Base-by-base conservation (phyloP, 2,888 invertebrate genomes). In the Drosophila neonasuta region DNA sequence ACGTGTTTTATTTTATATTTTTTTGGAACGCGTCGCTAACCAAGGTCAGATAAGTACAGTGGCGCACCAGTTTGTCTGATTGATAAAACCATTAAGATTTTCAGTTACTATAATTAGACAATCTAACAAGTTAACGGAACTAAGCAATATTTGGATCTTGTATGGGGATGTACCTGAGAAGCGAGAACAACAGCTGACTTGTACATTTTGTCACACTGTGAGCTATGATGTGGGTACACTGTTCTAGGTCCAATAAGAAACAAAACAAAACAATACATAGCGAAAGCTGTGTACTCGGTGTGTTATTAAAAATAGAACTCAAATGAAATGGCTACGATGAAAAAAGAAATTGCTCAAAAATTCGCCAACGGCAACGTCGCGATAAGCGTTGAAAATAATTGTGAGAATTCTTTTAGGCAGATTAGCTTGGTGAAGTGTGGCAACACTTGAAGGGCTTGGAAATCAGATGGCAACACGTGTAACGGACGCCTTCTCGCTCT, bases 381-480 rank as follows among this genome's bases (percentile, higher is more conserved):
- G 55, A 56, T 52, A 74, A 71, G 56, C 36, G 24, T 24, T 24
- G 64, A 64, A 60, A 46, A 48, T 46, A 32, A 24, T 24, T 24
- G 15, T 42, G 15, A 13, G 29, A 51, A 34, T 24, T 51, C 20
- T 45, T 24, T 24, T 24, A 24, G 24, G 24, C 24, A 30, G 29
- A 15, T 41, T 48, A 49, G 44, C 55, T 48, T 36, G n/a, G 36
- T n/a, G 36, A 11, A 36, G 55, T 55, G 29, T 29, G 32, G 24
- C 49, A 34, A 72, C 86, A 84, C 83, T 87, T 85, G 77, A 78
- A 80, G 71, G 86, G 86, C 58, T 87, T 87, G 66, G 55, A 82
- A 79, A 77, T 77, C 72, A 54, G 80, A 70, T 74, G 68, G 30
- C 42, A 66, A 71, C 82, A 80, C 80, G 80, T 85, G 78, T 61